Evolutionary conservation across 1,140 invertebrate genomes (phyloP), one percentile per base, ranked within the genome.

Genomic region (Phortica variegata): DNA sequence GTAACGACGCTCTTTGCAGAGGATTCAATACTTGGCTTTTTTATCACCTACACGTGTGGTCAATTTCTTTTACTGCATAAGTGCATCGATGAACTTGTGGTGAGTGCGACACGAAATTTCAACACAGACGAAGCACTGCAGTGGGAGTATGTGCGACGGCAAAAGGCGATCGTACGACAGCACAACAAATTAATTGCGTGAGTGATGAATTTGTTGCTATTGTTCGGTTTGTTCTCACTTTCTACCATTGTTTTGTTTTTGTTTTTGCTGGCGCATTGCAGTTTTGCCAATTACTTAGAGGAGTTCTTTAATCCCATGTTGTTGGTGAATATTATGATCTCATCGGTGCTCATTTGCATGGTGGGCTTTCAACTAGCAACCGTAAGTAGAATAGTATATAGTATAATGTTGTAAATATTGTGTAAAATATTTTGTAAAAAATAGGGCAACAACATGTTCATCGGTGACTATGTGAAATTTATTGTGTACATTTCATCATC

Each of bases 1-100:
- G 66, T 76, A 6, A 75, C 73, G 7, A 76, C 73, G 0, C 45
- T 76, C 2, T 75, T 76, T 57, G 66, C 73, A 3, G 73, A 76
- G 29, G 73, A 76, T 41, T 68, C 66, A 3, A 19, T 76, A 21
- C 57, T 76, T 16, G 73, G 73, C 6, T 76, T 73, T 21, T 76
- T 76, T 17, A 56, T 70, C 10, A 69, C 58, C 0, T 70, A 76
- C 21, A 72, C 65, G 3, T 76, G 73, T 15, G 73, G 66, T 2
- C 70, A 73, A 29, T 73, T 72, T 34, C 54, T 47, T 9, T 45
- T 76, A 34, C 38, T 76, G 9, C 70, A 75, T 39, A 44, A 60
- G 10, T 42, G 47, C 7, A 58, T 75, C 8, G 58, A 60, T 36
- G 31, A 43, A 12, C 16, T 69, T 18, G 49, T 61, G 38, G 31